Conservation (phyloP, 2,113 vertebrate species). For the Crotalus viridis region DNA sequence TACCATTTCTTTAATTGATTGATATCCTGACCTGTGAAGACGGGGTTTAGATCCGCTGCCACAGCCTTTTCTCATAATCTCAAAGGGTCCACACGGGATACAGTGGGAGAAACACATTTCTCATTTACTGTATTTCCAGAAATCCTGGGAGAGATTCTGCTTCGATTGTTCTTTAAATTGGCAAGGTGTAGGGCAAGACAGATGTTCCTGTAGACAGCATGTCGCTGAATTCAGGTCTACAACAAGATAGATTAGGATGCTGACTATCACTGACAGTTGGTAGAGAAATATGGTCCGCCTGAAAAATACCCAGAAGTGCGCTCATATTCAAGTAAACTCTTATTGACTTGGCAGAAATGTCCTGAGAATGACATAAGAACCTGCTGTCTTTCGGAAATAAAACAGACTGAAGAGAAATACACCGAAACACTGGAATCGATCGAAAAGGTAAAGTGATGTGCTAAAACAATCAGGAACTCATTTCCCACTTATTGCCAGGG, state of each 20-base stretch:
- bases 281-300: conserved; percentile 44
- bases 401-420: conserved; percentile 97
- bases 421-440: conserved; percentile 95
- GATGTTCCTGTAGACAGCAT: background rate
- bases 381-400: conserved; percentile 93
- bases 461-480: background rate
- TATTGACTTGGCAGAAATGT: conserved; percentile 76
- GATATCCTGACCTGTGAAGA: background rate
- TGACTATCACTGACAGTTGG: conserved; percentile 23
- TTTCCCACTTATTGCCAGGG: background rate
- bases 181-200: background rate
- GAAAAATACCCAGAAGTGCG: conserved; percentile 47
- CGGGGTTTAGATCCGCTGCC: background rate
- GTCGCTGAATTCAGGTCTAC: background rate
- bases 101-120: background rate
- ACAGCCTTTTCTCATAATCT: background rate
- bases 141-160: background rate
- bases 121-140: background rate
- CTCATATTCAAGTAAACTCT: conserved; percentile 38
- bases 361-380: conserved; percentile 90
- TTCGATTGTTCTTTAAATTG: background rate
- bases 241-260: background rate
- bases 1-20: background rate
- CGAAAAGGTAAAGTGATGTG: conserved; percentile 80
- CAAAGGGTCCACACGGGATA: background rate